Evolutionary conservation across 2,888 invertebrate genomes (phyloP), one percentile per base, ranked within the genome.

Genomic region (Leptura quadrifasciata): DNA sequence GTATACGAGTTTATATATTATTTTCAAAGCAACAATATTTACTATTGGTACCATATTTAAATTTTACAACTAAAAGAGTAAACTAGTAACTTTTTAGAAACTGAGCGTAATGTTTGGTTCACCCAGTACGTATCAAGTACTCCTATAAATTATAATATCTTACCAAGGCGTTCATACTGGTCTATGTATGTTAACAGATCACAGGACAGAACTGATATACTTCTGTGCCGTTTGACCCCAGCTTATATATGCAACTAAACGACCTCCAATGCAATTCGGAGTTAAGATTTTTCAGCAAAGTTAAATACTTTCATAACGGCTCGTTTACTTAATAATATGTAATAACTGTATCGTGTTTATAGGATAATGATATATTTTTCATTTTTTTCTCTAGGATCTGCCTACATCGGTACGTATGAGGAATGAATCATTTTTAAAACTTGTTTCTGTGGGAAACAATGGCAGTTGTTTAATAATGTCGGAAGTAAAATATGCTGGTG

Each of bases 291-390:
- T 69, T 69, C 69, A 69, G 69, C 58, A 54, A 39, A 69, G 20
- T 69, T n/a, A n/a, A 35, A 55, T 58, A 69, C 69, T 69, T 69
- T 69, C 69, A 69, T 69, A 69, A 58, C 58, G 58, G 69, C 58
- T 39, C 20, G 47, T 47, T 47, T 47, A 47, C 47, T 47, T 47
- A 47, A 47, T 47, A 47, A 47, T 47, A 47, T 47, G 47, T 47
- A 47, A 47, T 47, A 47, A 47, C 47, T 47, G 47, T 47, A 15
- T 47, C 12, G 47, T 47, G 15, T 15, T 47, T 47, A 47, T 47
- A n/a, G 47, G 17, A 47, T 47, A 47, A 47, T 47, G 15, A 39
- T 15, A 47, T 5, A 47, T 47, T 47, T 4, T 47, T 5, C 5
- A 2, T 12, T 47, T 47, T 47, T 47, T n/a, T 10, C 15, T n/a